Evolutionary conservation across 2,113 vertebrate species (phyloP), one percentile per base, ranked within the genome.

Genomic region (Galeopterus variegatus): DNA sequence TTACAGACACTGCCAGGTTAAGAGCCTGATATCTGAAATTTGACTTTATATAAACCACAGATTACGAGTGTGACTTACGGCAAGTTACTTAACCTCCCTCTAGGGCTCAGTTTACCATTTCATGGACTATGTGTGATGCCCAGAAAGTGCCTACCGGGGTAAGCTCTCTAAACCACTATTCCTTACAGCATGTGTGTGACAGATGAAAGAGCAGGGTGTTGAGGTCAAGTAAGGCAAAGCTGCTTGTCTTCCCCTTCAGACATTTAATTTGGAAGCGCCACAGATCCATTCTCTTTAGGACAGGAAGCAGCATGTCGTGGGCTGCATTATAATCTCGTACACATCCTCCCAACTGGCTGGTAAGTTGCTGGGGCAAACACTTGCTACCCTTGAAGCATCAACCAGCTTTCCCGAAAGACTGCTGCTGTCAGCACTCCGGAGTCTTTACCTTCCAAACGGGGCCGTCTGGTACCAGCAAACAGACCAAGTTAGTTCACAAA

Each of bases 401-500:
- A 13, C 23, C 79, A 76, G 82, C 64, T 48, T 88, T 70, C 81
- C 15, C 6, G 31, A 82, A 56, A 91, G 77, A 28, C 67, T 1
- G 72, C 62, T 36, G 56, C 94, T 89, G 93, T 77, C 86, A 77
- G 64, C 88, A 60, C 73, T 41, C 8, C 3, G 6, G 18, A 1
- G 72, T 70, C 70, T 80, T 94, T 80, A 81, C 88, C 69, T 89
- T 84, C 75, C 64, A 89, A 58, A 91, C 48, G 2, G 58, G 14
- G 80, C 41, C 1, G 69, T 72, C 90, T 65, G 75, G 91, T 80
- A 60, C 94, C 76, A 36, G 83, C 69, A 72, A 96, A 73, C 31
- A 69, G 45, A 90, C 52, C 85, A 13, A 73, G 77, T 93, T 33
- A 67, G 86, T 90, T 41, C 13, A 18, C 82, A 70, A 95, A 98